A percentile compares a stretch with the other conserved stretches of the same genome.
These are phyloP conservation scores for Gandaritis pyraliata DNA, from an alignment of 2,888 invertebrate species.

Conservation along the genomic window DNA sequence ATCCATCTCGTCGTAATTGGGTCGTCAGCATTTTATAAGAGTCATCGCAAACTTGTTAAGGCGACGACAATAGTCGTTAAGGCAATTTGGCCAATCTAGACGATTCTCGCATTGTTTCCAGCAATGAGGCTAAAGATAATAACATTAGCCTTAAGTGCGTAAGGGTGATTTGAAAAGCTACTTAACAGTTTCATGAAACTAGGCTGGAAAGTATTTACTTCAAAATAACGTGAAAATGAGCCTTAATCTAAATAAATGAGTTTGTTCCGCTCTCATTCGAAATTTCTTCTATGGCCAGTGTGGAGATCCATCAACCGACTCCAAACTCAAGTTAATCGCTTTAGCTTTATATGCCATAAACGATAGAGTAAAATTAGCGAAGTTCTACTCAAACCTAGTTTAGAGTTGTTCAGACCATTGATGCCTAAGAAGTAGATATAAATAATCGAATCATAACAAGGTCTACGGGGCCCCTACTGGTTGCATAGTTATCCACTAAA, in stretches of 20 bases:
- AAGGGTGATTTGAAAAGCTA: constrained; percentile 32
- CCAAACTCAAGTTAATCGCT: too few species aligned
- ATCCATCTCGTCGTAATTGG: constrained; percentile 28
- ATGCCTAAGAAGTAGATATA: too few species aligned
- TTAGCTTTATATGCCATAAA: too few species aligned
- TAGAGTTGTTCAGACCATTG: too few species aligned
- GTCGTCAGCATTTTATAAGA: constrained; percentile 36
- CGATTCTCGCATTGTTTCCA: constrained; percentile 44
- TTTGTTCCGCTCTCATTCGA: not conserved
- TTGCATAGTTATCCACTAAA: too few species aligned
- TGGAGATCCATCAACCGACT: too few species aligned
- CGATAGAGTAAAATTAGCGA: too few species aligned
- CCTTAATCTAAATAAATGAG: not conserved
- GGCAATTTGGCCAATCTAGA: constrained; percentile 45
- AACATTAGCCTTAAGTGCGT: constrained; percentile 42
- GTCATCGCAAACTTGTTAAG: constrained; percentile 40
- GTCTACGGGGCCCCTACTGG: too few species aligned
- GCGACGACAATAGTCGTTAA: constrained; percentile 36
- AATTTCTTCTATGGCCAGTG: not conserved
- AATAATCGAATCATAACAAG: too few species aligned
- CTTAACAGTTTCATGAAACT: constrained; percentile 17
- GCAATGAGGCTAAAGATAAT: constrained; percentile 39
- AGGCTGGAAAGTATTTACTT: constrained; percentile 10
- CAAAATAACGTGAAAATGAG: not conserved
- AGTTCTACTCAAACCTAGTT: too few species aligned